Percentiles rank a stretch among this genome's conserved stretches.
phyloP scores from a whole-genome alignment of 2,888 invertebrate species.

The Synergus itoensis region DNA sequence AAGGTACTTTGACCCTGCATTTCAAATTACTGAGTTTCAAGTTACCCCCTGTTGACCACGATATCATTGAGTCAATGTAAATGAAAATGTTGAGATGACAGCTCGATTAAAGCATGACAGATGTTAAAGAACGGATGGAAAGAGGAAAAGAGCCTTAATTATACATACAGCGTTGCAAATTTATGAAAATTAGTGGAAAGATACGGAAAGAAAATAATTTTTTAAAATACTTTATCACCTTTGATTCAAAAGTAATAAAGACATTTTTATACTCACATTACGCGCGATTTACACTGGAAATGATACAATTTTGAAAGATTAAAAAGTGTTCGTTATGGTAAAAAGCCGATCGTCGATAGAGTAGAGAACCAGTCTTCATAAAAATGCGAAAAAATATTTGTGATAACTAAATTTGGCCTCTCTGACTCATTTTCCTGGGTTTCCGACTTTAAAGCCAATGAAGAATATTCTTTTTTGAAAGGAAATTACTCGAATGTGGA shows the following conservation, averaged over 20 bases:
- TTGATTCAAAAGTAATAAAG: no score
- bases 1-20: conserved; percentile 55
- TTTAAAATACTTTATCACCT: no score
- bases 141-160: neutral
- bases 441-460: neutral
- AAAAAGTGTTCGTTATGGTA: neutral
- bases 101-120: conserved; percentile 26
- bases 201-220: neutral
- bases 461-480: neutral
- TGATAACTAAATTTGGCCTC: neutral
- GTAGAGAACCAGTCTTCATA: neutral
- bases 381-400: neutral
- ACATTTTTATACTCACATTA: no score
- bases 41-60: conserved; percentile 7
- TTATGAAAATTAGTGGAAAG: neutral
- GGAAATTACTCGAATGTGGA: neutral
- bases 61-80: neutral
- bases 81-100: conserved; percentile 12
- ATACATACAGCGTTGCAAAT: neutral
- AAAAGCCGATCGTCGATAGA: neutral
- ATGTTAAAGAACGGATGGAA: conserved; percentile 12
- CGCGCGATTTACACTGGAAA: no score
- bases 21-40: neutral
- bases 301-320: no score
- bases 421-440: neutral